Evolutionary conservation across 2,113 vertebrate genomes (phyloP), one percentile per base, ranked within the genome.

Genomic region (Phaethon lepturus): DNA sequence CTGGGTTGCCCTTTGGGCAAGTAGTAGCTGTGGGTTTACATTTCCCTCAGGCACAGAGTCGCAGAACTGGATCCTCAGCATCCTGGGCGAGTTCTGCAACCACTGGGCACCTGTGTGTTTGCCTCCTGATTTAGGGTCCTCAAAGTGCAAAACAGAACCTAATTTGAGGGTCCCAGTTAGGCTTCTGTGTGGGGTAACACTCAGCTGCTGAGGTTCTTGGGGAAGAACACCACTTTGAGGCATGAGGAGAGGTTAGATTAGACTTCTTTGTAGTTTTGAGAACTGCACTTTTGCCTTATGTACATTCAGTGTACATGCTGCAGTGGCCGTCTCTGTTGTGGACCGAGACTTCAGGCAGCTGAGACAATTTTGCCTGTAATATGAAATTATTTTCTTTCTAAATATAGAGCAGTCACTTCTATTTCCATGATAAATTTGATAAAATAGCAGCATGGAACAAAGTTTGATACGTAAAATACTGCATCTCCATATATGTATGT

Each of bases 21-120:
- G 59, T 6, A 12, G 79, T 28, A 77, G 22, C 42, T 74, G 68
- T 42, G 38, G 42, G n/a, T n/a, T 86, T 87, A 25, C 16, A 1
- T 78, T 92, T 84, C 26, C 60, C 52, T 68, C 4, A 5, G 86
- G 76, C 22, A 56, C 7, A 71, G 35, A 35, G 74, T 53, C 92
- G 58, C 78, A 76, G 85, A 88, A 69, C 78, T 0, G 0, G n/a
- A 47, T 67, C 17, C 4, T 2, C 2, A 12, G 13, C 0, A 0
- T 73, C 28, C 31, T 31, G 25, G 22, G 28, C 0, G 4, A 42
- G 31, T 25, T 88, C 53, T 73, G 22, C 18, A 3, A 8, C 50
- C 2, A 0, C 53, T 62, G 40, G 53, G 11, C 28, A 81, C 25
- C 25, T 31, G 7, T 62, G 33, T 50, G 15, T 22, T n/a, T 84